These are phyloP conservation scores for Lepidurus packardi DNA, from an alignment of 1,140 invertebrate species.

Conservation along the genomic window DNA sequence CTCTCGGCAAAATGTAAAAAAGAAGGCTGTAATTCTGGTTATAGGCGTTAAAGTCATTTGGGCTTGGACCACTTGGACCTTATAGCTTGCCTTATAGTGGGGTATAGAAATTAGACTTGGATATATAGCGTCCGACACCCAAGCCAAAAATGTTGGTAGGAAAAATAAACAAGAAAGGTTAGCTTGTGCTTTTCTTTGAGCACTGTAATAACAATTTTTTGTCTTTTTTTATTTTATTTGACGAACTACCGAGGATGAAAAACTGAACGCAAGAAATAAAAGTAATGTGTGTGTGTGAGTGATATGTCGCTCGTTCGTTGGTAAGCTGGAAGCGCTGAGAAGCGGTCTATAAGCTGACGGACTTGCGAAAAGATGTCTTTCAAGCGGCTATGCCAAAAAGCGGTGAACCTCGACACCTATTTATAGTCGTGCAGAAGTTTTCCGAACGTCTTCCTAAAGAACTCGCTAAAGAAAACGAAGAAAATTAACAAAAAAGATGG, in stretches of 20 bases:
- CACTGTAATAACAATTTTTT: conserved; percentile 2
- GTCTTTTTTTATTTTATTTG: not conserved
- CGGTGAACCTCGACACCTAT: conserved; percentile 2
- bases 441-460: not conserved
- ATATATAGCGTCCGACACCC: conserved; percentile 1
- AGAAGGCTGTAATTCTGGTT: not conserved
- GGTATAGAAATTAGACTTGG: not conserved
- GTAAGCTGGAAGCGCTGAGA: not conserved
- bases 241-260: not conserved
- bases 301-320: too few relatives aligned
- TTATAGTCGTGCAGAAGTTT: not conserved
- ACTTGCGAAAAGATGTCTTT: conserved; percentile 1
- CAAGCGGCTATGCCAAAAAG: conserved; percentile 18
- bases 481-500: not conserved
- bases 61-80: not conserved
- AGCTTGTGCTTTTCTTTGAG: not conserved
- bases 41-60: conserved; percentile 15
- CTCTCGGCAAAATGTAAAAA: not conserved
- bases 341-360: not conserved
- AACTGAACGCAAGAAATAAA: not conserved
- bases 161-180: not conserved
- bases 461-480: not conserved
- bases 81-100: too few relatives aligned
- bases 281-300: too few relatives aligned
- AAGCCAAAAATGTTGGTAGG: not conserved